Evolutionary conservation across 2,113 vertebrate species (phyloP), one percentile per base, ranked within the genome.

Genomic region (Eretmochelys imbricata): DNA sequence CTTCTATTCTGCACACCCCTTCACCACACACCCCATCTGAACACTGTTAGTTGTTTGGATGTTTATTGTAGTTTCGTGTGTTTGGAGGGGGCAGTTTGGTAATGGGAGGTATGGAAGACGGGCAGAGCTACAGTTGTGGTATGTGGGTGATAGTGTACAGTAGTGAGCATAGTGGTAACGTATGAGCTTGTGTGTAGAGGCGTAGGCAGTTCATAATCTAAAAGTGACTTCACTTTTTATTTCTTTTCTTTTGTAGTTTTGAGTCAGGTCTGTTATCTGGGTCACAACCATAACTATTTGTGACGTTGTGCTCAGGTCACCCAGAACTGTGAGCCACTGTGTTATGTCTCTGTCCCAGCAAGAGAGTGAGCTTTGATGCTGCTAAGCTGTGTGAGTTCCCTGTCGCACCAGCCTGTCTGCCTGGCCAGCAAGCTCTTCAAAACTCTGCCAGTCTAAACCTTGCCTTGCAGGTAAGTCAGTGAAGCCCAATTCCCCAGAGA

Each of bases 11-110:
- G 11, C 50, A 83, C 24, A 25, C 38, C 25, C 10, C 3, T 38
- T 91, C 29, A 38, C 17, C 35, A 3, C 19, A 10, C 13, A 46
- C n/a, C 57, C 31, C 3, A 29, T 0, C 0, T 11, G 25, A 16
- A 78, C 50, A 1, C 13, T 19, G 19, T 5, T 14, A 55, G 35
- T 20, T 4, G 25, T 22, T 31, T 90, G 75, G 46, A 82, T 35
- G 12, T 48, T 31, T 38, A 38, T 16, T 88, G 53, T 7, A 31
- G 80, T 14, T 3, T 48, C 49, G 13, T 29, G 8, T 2, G 3
- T 19, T 50, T 76, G 65, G 65, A 85, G 75, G 8, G 12, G 24
- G 1, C 69, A 27, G 82, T 69, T 5, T 50, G 80, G 38, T 4
- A 80, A 53, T 25, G 10, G 79, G 25, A 38, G n/a, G 4, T 87